Evolutionary conservation across 2,797 vertebrate species (phyloP).

Genomic region (Myotis vivesi): DNA sequence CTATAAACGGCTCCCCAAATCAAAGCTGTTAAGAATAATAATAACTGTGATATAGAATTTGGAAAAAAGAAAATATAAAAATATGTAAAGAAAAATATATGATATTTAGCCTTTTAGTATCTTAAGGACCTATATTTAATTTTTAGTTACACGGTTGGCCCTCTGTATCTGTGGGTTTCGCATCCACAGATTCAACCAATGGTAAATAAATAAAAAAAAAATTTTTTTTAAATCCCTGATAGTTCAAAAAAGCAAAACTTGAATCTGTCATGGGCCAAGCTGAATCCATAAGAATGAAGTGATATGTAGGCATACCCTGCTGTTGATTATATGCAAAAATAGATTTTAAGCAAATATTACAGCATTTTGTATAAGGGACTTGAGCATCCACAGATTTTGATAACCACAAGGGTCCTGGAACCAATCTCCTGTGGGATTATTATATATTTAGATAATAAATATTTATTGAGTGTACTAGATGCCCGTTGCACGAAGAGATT

Average conservation of each 20-base stretch:
- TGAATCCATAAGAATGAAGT: not conserved
- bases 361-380: not conserved
- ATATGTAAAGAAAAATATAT: slow-evolving; percentile 32
- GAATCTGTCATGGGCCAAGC: not conserved
- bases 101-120: slow-evolving; percentile 14
- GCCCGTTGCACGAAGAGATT: too few relatives aligned
- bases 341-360: not conserved
- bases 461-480: not conserved
- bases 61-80: not conserved
- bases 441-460: not conserved
- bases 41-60: not conserved
- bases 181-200: not conserved
- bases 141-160: not conserved
- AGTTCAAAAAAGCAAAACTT: not conserved
- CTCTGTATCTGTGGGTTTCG: not conserved
- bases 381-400: not conserved
- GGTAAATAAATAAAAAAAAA: not conserved
- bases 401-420: not conserved
- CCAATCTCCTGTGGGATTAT: not conserved
- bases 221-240: not conserved
- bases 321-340: not conserved
- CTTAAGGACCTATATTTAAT: slow-evolving; percentile 24
- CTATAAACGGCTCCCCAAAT: slow-evolving; percentile 1
- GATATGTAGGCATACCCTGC: not conserved
- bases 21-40: not conserved